Evolutionary conservation across 1,140 invertebrate genomes (phyloP), one percentile per base, ranked within the genome.

Genomic region (Drosophila tropicalis): DNA sequence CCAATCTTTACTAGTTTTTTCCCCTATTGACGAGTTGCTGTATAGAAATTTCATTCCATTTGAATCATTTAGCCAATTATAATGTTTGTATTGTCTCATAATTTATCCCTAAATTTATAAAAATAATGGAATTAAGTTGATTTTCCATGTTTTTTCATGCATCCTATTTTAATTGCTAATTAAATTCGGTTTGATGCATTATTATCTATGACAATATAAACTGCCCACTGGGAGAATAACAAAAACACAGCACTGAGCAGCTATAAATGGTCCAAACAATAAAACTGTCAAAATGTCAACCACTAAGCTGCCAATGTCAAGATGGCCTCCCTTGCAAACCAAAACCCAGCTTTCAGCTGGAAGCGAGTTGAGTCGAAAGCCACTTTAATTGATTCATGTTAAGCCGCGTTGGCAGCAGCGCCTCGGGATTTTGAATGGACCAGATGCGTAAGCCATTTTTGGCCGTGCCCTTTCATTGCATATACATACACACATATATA

Each of bases 211-310:
- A 15, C 61, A 15, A 55, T 70, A 60, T 63, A 76, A 71, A 51
- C 44, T 51, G 44, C 7, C 44, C 15, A 51, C 6, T 15, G 13
- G 13, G 13, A 22, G 44, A 22, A 22, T 6, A 51, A 51, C 19
- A 51, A 51, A 22, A 75, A 65, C 72, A 67, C 10, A 75, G 62
- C 72, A 67, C 10, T 72, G 70, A 76, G 69, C 79, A 62, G 65
- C 67, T 41, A 70, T 65, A 75, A 70, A 67, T 51, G 67, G 66
- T 40, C 51, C 55, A 75, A 71, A 79, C 83, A 86, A 79, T 86
- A 86, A 83, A 87, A 83, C 76, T 86, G 82, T 86, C 82, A 80
- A 83, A 79, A 87, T 71, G 83, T 87, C 82, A 79, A 66, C 82
- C 83, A 74, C 79, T 77, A 87, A 87, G 84, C 84, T 72, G 66